Base-by-base conservation (phyloP, 2,888 invertebrate genomes). In the Ctena decussata region DNA sequence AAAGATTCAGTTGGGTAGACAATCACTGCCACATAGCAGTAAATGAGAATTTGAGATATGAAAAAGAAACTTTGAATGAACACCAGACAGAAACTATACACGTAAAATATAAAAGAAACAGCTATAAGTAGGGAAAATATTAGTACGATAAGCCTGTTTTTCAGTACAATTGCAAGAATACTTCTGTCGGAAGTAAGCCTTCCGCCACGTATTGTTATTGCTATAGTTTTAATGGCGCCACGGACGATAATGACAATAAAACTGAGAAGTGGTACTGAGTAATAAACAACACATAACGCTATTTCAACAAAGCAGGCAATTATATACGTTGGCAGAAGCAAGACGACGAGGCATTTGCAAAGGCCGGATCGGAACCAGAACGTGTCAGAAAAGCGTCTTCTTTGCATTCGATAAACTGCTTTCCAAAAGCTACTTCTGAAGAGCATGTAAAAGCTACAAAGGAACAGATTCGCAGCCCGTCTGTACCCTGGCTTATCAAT, bases 11-110 rank as follows among this genome's bases (percentile, higher is more conserved):
- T 49, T 0, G 86, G 86, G 18, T 77, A 86, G 1, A 86, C 35
- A 15, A 86, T 70, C 0, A 86, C 75, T 0, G 86, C 60, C 32
- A 82, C 21, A n/a, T 82, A 83, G 32, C 80, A 39, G 49, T 80
- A 83, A 1, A 83, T 75, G 30, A 86, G 12, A 8, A 86, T 35
- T 30, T 82, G 49, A 5, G 77, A 46, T 8, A 86, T 8, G 21
- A 82, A 82, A 30, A 81, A 30, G 44, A 86, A 86, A 49, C 81
- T 84, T 0, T 37, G 53, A 3, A 78, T 78, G 39, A 81, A 81
- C 0, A 81, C 69, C 12, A 57, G 3, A 32, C 73, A 73, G 24
- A 73, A 75, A 71, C 76, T 53, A 57, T 73, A 81, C 5, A 76
- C 41, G 37, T 41, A 76, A 39, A 49, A 65, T 41, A n/a, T 49